Conservation (phyloP, 1,140 invertebrate genomes). For the Aphis craccivora region DNA sequence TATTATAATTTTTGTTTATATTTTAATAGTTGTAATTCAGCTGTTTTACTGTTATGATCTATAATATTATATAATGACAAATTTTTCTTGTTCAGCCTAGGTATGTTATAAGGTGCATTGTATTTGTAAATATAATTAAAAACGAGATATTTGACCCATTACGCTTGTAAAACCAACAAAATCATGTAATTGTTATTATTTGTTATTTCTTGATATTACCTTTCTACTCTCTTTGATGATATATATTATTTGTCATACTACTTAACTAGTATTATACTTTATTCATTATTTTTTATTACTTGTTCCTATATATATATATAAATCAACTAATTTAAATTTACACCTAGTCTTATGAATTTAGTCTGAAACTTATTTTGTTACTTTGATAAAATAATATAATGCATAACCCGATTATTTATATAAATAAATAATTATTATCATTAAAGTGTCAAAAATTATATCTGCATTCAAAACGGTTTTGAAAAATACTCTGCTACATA, state of each 20-base stretch:
- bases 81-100: not conserved
- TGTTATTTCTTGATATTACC: no score
- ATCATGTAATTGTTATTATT: not conserved
- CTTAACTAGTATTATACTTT: no score
- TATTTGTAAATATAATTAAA: not conserved
- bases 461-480: not conserved
- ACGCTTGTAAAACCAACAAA: not conserved
- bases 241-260: no score
- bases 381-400: no score
- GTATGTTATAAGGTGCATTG: not conserved
- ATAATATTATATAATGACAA: not conserved
- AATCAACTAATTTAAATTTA: no score
- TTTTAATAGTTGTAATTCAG: not conserved
- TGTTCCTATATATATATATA: no score
- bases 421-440: not conserved
- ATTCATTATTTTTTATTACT: no score
- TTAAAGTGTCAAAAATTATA: not conserved
- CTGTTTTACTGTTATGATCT: not conserved
- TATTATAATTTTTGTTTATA: not conserved
- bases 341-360: no score
- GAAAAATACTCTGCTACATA: not conserved
- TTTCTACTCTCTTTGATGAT: no score
- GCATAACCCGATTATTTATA: no score
- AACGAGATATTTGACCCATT: not conserved
- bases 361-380: no score